phyloP scores from a whole-genome alignment of 2,888 invertebrate species.

The Eupithecia dodoneata region DNA sequence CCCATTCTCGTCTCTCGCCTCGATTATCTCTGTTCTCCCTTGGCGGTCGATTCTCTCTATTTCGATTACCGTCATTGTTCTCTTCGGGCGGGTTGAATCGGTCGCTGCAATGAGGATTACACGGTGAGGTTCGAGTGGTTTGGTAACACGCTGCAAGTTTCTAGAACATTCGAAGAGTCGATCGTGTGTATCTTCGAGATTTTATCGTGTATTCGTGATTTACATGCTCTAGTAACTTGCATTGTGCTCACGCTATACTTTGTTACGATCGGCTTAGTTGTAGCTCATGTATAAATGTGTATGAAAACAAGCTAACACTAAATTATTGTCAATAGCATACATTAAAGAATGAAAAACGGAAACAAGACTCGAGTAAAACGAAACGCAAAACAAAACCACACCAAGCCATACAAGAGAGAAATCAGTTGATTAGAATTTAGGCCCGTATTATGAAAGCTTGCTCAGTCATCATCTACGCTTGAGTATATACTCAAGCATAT shows the following conservation, averaged over 20 bases:
- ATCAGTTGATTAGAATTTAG: constrained; percentile 1
- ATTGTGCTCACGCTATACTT: constrained; percentile 25
- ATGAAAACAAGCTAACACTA: constrained; percentile 23
- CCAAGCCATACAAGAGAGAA: constrained; percentile 53
- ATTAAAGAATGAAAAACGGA: constrained; percentile 5
- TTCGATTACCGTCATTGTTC: constrained; percentile 55
- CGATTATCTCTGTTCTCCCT: constrained; percentile 44
- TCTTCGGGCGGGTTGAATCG: constrained; percentile 62
- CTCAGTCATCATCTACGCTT: too few species aligned
- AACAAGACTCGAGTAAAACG: constrained; percentile 22
- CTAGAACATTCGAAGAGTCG: constrained; percentile 14
- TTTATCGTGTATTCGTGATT: constrained; percentile 26
- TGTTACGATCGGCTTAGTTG: constrained; percentile 21
- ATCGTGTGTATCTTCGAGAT: constrained; percentile 21
- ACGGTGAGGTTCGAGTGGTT: constrained; percentile 1
- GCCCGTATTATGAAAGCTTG: too few species aligned
- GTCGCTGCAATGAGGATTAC: constrained; percentile 45
- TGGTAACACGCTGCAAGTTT: constrained; percentile 17
- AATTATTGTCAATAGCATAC: constrained; percentile 3
- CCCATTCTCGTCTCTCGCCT: constrained; percentile 54
- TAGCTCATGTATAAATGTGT: constrained; percentile 17
- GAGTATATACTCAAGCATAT: too few species aligned
- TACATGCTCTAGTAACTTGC: constrained; percentile 31
- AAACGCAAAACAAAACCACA: constrained; percentile 50
- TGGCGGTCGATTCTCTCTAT: constrained; percentile 37